A percentile compares a stretch with the other conserved stretches of the same genome.
Conservation (phyloP, 2,113 vertebrate genomes). For the Grallaria varia region DNA sequence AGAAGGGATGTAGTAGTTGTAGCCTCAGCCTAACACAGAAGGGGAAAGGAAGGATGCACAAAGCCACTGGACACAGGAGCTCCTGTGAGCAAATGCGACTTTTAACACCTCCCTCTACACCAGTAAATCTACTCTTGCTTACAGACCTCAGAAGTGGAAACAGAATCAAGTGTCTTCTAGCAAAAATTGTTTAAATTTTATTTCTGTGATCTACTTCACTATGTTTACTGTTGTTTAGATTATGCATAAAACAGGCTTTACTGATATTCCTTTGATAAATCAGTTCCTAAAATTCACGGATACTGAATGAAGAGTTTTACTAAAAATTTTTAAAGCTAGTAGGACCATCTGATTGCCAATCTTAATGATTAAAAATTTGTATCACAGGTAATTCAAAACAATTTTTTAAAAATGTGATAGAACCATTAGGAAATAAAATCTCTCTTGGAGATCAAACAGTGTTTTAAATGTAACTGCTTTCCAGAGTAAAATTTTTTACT, state of each 20-base stretch:
- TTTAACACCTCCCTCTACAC: neutral
- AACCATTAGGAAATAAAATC: constrained; percentile 40
- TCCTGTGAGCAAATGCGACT: neutral
- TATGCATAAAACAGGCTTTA: neutral
- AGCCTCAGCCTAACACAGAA: neutral
- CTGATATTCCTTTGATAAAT: neutral
- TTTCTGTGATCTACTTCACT: neutral
- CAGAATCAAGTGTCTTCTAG: neutral
- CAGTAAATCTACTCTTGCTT: neutral
- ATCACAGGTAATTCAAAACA: constrained; percentile 1
- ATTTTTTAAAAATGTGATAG: neutral
- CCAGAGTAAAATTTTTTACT: neutral
- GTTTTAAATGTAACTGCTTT: neutral
- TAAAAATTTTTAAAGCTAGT: neutral
- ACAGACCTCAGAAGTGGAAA: neutral
- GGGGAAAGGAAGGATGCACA: neutral
- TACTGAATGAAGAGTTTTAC: neutral
- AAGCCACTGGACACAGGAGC: neutral
- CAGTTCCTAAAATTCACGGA: neutral
- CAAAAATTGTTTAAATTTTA: neutral
- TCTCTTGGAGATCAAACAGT: neutral
- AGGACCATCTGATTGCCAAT: neutral
- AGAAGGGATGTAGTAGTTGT: neutral
- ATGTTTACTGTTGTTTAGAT: neutral
- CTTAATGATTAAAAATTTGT: neutral